Evolutionary conservation across 92 coral and sea anemone genomes (phyloP).

Genomic region (Porites evermanni): DNA sequence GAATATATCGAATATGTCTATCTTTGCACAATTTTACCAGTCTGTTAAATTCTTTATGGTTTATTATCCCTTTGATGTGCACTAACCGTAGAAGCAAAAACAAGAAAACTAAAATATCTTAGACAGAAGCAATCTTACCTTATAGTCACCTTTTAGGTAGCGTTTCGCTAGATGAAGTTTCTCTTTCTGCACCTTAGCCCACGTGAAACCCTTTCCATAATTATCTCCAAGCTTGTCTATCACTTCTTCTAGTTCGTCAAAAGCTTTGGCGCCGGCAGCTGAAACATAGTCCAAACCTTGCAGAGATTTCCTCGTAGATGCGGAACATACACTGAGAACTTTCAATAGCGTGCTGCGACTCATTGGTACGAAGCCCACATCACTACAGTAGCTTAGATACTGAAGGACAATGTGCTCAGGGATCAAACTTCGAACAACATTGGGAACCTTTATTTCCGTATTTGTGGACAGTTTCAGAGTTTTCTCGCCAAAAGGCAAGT

Average conservation of each 20-base stretch:
- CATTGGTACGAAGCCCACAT: constrained; percentile 61
- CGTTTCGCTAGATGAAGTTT: constrained; percentile 54
- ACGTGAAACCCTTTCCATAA: constrained; percentile 54
- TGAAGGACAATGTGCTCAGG: constrained; percentile 56
- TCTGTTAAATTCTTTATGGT: too few relatives aligned
- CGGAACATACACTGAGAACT: constrained; percentile 53
- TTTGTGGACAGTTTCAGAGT: constrained; percentile 54
- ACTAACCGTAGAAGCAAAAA: too few relatives aligned
- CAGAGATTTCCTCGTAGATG: constrained; percentile 46
- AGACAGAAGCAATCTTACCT: constrained; percentile 18
- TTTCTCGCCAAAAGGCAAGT: constrained; percentile 58
- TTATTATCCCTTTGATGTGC: too few relatives aligned
- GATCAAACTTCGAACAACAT: constrained; percentile 64
- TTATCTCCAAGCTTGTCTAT: constrained; percentile 56
- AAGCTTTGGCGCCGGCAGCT: constrained; percentile 51
- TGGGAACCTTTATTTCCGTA: constrained; percentile 51
- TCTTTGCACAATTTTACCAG: too few relatives aligned
- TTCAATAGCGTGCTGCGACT: constrained; percentile 58
- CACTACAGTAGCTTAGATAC: constrained; percentile 51
- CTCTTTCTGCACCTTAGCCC: constrained; percentile 56
- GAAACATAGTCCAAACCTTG: neutral
- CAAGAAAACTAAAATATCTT: too few relatives aligned
- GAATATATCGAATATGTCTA: too few relatives aligned
- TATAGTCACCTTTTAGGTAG: constrained; percentile 59
- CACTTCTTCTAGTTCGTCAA: constrained; percentile 51